Conservation (phyloP, 2,797 vertebrate species). For the Notolepis coatsorum region DNA sequence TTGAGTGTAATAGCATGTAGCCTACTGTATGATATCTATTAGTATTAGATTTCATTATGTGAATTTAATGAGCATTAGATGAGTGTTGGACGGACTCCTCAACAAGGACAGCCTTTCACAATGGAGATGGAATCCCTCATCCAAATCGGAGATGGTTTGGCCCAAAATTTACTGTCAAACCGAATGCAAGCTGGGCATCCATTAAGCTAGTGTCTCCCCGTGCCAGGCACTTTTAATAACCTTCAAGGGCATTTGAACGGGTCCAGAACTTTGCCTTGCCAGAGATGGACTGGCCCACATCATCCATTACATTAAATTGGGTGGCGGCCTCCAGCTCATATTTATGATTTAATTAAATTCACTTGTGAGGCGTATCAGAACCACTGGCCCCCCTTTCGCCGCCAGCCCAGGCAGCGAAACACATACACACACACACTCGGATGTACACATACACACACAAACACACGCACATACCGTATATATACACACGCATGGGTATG, state of each 20-base stretch:
- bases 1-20: slow-evolving; percentile 34
- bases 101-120: slow-evolving; percentile 41
- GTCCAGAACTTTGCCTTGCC: slow-evolving; percentile 85
- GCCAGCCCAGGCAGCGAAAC: slow-evolving; percentile 74
- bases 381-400: slow-evolving; percentile 77
- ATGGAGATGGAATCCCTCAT: slow-evolving; percentile 52
- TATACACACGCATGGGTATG: slow-evolving; percentile 42
- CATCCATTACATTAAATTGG: slow-evolving; percentile 89
- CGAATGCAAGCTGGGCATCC: slow-evolving; percentile 79
- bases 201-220: slow-evolving; percentile 78
- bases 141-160: slow-evolving; percentile 61
- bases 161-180: slow-evolving; percentile 78
- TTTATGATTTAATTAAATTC: slow-evolving; percentile 90
- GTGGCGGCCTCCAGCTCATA: slow-evolving; percentile 87
- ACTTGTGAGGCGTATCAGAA: slow-evolving; percentile 85
- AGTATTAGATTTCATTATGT: slow-evolving; percentile 38
- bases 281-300: slow-evolving; percentile 84
- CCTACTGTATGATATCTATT: slow-evolving; percentile 39
- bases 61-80: slow-evolving; percentile 33
- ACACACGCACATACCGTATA: slow-evolving; percentile 5
- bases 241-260: slow-evolving; percentile 85
- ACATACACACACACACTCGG: slow-evolving; percentile 12
- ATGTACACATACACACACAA: slow-evolving; percentile 35
- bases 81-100: slow-evolving; percentile 22
- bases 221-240: slow-evolving; percentile 87